Percentiles rank a stretch among this genome's conserved stretches.
These are phyloP conservation scores for Pheosia tremula DNA, from an alignment of 2,888 invertebrate species.

Conservation along the genomic window DNA sequence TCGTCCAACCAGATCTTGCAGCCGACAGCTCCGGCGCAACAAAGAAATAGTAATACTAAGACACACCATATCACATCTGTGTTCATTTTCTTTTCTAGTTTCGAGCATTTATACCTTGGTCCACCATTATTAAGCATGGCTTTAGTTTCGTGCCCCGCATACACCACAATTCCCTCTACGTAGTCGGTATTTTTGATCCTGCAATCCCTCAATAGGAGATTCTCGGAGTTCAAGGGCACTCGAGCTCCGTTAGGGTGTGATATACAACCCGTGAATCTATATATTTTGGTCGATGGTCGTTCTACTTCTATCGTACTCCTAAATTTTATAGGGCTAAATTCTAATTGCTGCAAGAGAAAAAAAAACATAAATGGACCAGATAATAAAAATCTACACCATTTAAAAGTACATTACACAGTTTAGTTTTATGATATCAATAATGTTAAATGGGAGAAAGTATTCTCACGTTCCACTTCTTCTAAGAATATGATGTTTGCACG, in stretches of 20 bases:
- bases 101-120: slow-evolving; percentile 96
- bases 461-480: slow-evolving; percentile 58
- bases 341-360: slow-evolving; percentile 83
- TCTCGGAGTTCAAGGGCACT: slow-evolving; percentile 94
- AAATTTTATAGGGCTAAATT: slow-evolving; percentile 92
- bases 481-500: slow-evolving; percentile 23
- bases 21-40: slow-evolving; percentile 95
- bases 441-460: slow-evolving; percentile 40
- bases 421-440: slow-evolving; percentile 1
- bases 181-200: slow-evolving; percentile 98
- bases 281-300: slow-evolving; percentile 97
- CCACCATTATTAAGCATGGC: slow-evolving; percentile 99
- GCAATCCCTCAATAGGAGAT: slow-evolving; percentile 96
- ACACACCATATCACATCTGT: slow-evolving; percentile 98
- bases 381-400: neutral
- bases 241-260: slow-evolving; percentile 91
- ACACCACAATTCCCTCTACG: slow-evolving; percentile 98
- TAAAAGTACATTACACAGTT: neutral
- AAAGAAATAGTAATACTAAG: slow-evolving; percentile 93
- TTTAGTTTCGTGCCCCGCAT: slow-evolving; percentile 98
- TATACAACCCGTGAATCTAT: slow-evolving; percentile 96
- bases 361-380: neutral
- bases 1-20: slow-evolving; percentile 93
- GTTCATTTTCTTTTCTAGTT: slow-evolving; percentile 97
- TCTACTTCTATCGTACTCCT: slow-evolving; percentile 95